These are phyloP conservation scores for Spodoptera littoralis DNA, from an alignment of 2,888 invertebrate species.

Conservation along the genomic window DNA sequence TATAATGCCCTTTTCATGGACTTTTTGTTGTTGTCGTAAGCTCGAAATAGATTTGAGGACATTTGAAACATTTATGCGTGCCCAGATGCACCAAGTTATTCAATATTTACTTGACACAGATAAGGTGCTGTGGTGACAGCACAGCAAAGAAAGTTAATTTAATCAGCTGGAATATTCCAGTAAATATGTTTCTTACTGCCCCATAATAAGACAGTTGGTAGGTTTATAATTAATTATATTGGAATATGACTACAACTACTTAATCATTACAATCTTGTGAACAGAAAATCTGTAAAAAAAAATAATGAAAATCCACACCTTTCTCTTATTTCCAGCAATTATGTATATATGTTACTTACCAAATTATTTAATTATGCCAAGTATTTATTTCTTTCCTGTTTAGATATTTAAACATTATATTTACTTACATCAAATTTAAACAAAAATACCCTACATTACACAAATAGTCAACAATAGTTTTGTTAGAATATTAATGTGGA, in stretches of 20 bases:
- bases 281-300: background rate
- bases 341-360: too few relatives aligned
- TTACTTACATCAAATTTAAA: too few relatives aligned
- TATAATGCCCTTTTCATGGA: slow-evolving; percentile 59
- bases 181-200: slow-evolving; percentile 3
- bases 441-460: too few relatives aligned
- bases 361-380: too few relatives aligned
- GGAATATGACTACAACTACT: background rate
- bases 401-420: too few relatives aligned
- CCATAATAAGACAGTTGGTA: background rate
- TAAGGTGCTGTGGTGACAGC: slow-evolving; percentile 30
- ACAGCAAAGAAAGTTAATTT: slow-evolving; percentile 32
- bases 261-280: background rate
- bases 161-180: slow-evolving; percentile 40
- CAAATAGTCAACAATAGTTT: too few relatives aligned
- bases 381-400: too few relatives aligned
- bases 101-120: slow-evolving; percentile 46
- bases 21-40: slow-evolving; percentile 44
- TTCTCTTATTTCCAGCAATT: slow-evolving; percentile 7
- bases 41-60: slow-evolving; percentile 49
- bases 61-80: slow-evolving; percentile 31
- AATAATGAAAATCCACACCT: slow-evolving; percentile 8
- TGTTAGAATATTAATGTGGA: too few relatives aligned
- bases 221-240: background rate
- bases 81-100: slow-evolving; percentile 26